Evolutionary conservation across 2,797 vertebrate genomes (phyloP).

Genomic region (Cyprinodon diabolis): DNA sequence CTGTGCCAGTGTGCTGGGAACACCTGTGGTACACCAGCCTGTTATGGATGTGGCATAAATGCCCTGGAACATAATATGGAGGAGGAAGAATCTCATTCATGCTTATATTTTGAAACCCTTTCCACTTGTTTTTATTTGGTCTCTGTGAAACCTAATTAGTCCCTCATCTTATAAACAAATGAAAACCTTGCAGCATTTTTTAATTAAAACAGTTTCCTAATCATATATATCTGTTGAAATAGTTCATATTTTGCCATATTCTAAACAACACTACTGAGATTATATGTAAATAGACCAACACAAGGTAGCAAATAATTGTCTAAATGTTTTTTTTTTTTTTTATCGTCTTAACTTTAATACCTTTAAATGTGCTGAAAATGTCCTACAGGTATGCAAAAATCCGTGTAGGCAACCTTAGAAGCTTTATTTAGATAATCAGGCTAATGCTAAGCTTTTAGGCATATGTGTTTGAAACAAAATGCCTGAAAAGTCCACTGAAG

Average conservation of each 20-base stretch:
- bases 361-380: neutral
- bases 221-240: neutral
- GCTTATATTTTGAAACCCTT: constrained; percentile 21
- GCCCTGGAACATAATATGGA: constrained; percentile 54
- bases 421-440: neutral
- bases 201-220: neutral
- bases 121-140: neutral
- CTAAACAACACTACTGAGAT: neutral
- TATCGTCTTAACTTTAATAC: neutral
- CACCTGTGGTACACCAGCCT: constrained; percentile 72
- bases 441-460: no score
- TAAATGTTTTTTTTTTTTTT: neutral
- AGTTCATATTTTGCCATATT: neutral
- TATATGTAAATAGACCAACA: neutral
- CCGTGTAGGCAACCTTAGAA: neutral
- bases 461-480: no score
- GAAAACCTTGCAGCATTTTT: neutral
- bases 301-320: neutral
- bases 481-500: neutral
- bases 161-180: constrained; percentile 9
- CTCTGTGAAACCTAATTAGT: constrained; percentile 5
- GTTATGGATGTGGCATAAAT: constrained; percentile 66
- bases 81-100: constrained; percentile 54
- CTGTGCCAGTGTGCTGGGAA: constrained; percentile 65
- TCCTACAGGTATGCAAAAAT: neutral